Evolutionary conservation across 2,888 invertebrate species (phyloP).

Genomic region (Eubasilissa splendida): DNA sequence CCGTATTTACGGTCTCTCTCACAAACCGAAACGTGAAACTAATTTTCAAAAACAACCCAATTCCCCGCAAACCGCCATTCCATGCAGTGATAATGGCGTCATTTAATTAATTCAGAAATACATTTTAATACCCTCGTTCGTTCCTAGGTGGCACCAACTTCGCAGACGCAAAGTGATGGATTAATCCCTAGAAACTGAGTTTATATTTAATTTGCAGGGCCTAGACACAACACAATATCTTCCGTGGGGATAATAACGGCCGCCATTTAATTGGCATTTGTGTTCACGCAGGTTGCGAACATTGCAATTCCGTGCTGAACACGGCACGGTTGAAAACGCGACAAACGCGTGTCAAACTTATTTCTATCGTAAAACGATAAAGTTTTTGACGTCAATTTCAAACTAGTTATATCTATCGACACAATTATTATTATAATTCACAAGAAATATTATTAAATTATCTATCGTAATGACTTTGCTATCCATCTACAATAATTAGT

Average conservation of each 20-base stretch:
- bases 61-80: neutral
- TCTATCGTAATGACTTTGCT: no score
- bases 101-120: conserved; percentile 19
- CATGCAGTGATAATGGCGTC: neutral
- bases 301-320: conserved; percentile 9
- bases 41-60: no score
- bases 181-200: conserved; percentile 15
- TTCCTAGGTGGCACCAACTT: conserved; percentile 24
- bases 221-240: conserved; percentile 25
- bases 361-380: neutral
- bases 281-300: conserved; percentile 33
- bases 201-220: conserved; percentile 26
- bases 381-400: no score
- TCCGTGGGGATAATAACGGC: conserved; percentile 3
- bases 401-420: no score
- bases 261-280: conserved; percentile 49
- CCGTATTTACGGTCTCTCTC: no score
- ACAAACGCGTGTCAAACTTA: neutral
- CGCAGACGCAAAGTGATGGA: conserved; percentile 26
- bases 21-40: no score
- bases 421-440: no score
- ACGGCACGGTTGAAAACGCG: conserved; percentile 2
- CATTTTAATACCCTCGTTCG: conserved; percentile 11
- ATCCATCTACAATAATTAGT: no score
- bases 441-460: no score